phyloP scores from a whole-genome alignment of 1,140 invertebrate genomes.

The Saccostrea glomerata region DNA sequence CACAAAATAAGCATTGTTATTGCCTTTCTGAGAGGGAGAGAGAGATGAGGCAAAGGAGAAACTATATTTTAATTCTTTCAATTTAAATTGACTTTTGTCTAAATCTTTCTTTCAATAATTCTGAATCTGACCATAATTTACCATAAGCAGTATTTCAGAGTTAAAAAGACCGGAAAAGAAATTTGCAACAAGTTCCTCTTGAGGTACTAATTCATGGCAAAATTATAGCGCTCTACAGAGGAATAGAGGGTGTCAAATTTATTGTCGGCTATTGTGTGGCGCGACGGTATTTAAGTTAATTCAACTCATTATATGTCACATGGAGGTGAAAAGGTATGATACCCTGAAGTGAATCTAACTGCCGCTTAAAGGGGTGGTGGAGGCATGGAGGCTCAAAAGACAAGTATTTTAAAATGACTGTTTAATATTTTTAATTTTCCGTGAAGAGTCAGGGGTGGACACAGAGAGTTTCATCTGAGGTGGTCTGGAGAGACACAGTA shows the following conservation, averaged over 20 bases:
- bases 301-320: conserved; percentile 35
- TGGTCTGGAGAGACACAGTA: not conserved
- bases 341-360: conserved; percentile 22
- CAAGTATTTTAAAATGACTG: not conserved
- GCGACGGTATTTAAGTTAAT: not conserved
- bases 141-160: not conserved
- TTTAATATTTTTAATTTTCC: not conserved
- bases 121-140: conserved; percentile 18
- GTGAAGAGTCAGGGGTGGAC: not conserved
- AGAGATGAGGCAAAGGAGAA: not conserved
- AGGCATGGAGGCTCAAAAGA: not conserved
- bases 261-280: conserved; percentile 14
- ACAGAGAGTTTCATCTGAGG: not conserved
- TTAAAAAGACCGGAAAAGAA: not conserved
- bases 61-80: not conserved
- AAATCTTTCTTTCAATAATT: not conserved
- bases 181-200: not conserved
- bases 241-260: conserved; percentile 15
- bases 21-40: not conserved
- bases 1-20: not conserved
- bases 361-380: not conserved
- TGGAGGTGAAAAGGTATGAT: conserved; percentile 24
- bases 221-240: not conserved
- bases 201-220: not conserved
- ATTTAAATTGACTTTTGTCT: not conserved